Percentiles rank a stretch among this genome's conserved stretches.
phyloP scores from a whole-genome alignment of 2,888 invertebrate species.

The Hydrotaea diabolus region DNA sequence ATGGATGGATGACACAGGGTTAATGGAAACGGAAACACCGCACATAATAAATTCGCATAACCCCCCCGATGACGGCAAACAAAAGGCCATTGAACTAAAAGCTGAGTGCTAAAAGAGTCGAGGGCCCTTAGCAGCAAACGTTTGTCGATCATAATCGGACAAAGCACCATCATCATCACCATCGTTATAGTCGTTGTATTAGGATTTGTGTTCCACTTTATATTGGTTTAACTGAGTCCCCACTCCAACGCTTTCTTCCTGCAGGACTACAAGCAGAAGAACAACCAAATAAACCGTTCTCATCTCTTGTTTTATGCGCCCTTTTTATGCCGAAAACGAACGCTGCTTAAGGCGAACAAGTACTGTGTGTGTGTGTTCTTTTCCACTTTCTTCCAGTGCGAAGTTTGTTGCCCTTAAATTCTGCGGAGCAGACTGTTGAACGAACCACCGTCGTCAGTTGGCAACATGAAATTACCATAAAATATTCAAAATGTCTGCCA shows the following conservation, averaged over 20 bases:
- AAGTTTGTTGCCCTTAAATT: background rate
- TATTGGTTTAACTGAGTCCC: too few species aligned
- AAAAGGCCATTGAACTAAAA: background rate
- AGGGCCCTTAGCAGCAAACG: too few species aligned
- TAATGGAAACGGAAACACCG: background rate
- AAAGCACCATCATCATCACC: too few species aligned
- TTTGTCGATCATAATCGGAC: too few species aligned
- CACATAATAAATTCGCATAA: background rate
- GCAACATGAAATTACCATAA: constrained; percentile 44
- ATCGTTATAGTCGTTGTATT: background rate
- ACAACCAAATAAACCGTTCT: background rate
- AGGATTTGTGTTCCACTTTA: too few species aligned
- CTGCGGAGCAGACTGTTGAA: constrained; percentile 7
- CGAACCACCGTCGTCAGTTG: background rate
- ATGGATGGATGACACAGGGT: too few species aligned
- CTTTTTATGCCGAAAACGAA: background rate
- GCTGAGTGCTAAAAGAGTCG: too few species aligned
- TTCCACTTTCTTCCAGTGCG: background rate
- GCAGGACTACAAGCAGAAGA: too few species aligned
- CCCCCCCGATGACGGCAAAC: background rate
- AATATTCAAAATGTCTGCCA: constrained; percentile 48
- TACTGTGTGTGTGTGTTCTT: background rate
- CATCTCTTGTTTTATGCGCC: background rate
- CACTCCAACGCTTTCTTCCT: too few species aligned
- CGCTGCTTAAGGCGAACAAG: background rate